These are phyloP conservation scores for Electrona antarctica DNA, from an alignment of 2,113 vertebrate genomes.

Conservation along the genomic window DNA sequence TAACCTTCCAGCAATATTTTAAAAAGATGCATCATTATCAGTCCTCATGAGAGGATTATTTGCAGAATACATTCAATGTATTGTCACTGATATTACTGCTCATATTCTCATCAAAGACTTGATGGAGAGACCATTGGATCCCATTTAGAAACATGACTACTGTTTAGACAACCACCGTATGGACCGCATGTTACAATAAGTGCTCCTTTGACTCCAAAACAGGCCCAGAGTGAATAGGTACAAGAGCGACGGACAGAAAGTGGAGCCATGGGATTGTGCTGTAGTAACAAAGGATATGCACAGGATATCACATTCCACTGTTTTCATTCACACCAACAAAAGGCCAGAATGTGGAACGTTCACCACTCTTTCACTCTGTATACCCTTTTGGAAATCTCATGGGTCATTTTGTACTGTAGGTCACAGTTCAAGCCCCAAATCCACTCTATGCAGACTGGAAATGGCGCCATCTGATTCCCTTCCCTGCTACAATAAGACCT, in stretches of 20 bases:
- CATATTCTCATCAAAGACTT: no score
- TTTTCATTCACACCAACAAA: slow-evolving; percentile 72
- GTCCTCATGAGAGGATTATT: no score
- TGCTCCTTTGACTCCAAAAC: slow-evolving; percentile 62
- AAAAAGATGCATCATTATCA: no score
- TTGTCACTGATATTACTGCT: no score
- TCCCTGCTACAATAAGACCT: no score
- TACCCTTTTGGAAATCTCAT: slow-evolving; percentile 30
- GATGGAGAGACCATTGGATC: background rate
- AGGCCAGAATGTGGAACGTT: slow-evolving; percentile 70
- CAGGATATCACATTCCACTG: slow-evolving; percentile 75
- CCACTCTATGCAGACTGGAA: background rate
- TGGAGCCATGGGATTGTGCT: slow-evolving; percentile 65
- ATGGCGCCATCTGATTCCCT: slow-evolving; percentile 13
- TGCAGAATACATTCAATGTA: no score
- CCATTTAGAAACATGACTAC: slow-evolving; percentile 33
- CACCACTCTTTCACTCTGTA: slow-evolving; percentile 42
- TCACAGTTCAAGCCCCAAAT: slow-evolving; percentile 37
- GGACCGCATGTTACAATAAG: slow-evolving; percentile 53
- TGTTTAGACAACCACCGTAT: slow-evolving; percentile 37
- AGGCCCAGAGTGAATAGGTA: slow-evolving; percentile 61
- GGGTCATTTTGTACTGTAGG: slow-evolving; percentile 31
- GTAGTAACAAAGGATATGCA: slow-evolving; percentile 78
- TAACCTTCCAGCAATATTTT: no score
- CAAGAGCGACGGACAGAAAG: slow-evolving; percentile 57